Percentiles rank a stretch among this genome's conserved stretches.
Conservation (phyloP, 2,888 invertebrate species). For the Perizoma affinitatum region DNA sequence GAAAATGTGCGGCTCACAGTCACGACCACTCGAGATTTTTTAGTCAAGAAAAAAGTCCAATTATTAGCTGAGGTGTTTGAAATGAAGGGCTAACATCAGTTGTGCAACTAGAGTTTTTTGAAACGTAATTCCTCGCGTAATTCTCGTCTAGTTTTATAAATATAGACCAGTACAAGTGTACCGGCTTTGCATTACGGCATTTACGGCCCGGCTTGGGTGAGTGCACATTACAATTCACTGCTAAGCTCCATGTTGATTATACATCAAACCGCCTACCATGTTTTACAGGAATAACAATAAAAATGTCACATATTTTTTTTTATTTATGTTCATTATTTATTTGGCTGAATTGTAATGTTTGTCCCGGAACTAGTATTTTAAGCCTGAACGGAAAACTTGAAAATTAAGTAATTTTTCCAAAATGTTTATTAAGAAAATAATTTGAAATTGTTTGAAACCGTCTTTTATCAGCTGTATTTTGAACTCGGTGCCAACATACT, state of each 20-base stretch:
- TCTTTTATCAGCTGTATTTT: no score
- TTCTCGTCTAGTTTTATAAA: slow-evolving; percentile 61
- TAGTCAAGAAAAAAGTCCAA: slow-evolving; percentile 39
- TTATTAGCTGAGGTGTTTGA: slow-evolving; percentile 44
- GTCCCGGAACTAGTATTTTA: no score
- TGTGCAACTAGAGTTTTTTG: slow-evolving; percentile 52
- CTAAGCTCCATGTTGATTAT: slow-evolving; percentile 17
- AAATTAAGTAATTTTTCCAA: no score
- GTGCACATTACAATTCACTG: slow-evolving; percentile 27
- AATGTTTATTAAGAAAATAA: no score
- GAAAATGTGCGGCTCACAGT: slow-evolving; percentile 43
- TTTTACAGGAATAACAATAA: not conserved
- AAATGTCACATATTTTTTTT: not conserved
- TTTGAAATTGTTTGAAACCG: no score
- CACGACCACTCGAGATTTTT: slow-evolving; percentile 46
- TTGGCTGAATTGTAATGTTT: no score
- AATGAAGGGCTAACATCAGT: slow-evolving; percentile 55
- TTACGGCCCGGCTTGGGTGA: slow-evolving; percentile 16
- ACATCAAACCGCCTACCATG: no score
- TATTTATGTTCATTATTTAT: no score
- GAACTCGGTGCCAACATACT: no score
- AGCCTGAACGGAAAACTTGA: no score
- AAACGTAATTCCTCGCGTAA: slow-evolving; percentile 62
- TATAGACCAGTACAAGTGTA: slow-evolving; percentile 23
- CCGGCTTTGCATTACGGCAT: slow-evolving; percentile 16